A percentile compares a stretch with the other conserved stretches of the same genome.
Evolutionary conservation across 2,113 vertebrate genomes (phyloP).

Genomic region (Meriones unguiculatus): DNA sequence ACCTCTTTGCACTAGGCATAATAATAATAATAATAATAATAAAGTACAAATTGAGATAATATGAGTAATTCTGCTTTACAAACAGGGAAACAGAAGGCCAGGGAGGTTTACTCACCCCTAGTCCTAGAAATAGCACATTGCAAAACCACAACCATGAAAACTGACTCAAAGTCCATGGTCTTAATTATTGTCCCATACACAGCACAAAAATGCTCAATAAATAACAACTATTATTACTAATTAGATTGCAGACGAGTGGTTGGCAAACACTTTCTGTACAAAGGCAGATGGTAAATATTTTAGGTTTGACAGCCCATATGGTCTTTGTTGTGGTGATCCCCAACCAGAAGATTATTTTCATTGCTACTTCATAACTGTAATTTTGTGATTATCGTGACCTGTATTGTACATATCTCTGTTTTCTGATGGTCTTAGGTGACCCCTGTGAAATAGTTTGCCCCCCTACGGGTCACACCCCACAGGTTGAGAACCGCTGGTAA

Average conservation of each 20-base stretch:
- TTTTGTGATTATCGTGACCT: neutral
- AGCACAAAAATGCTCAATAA: slow-evolving; percentile 14
- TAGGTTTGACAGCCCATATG: neutral
- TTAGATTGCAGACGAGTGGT: neutral
- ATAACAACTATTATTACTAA: neutral
- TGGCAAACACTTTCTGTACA: neutral
- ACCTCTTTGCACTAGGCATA: neutral
- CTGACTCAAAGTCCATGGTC: neutral
- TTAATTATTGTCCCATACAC: neutral
- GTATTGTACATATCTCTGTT: neutral
- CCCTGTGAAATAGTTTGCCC: too few relatives aligned
- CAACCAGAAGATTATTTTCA: neutral
- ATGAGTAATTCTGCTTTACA: neutral
- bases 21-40: neutral
- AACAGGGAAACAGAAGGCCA: neutral
- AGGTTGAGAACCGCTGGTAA: neutral
- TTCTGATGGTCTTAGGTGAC: neutral
- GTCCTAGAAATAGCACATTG: neutral
- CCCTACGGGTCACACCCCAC: neutral
- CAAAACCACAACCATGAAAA: neutral
- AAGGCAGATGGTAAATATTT: neutral
- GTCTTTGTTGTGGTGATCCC: neutral
- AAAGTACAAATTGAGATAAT: neutral
- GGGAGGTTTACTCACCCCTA: neutral
- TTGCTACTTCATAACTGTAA: neutral